Base-by-base conservation (phyloP, 1,140 invertebrate genomes). In the Ceratoteleas bidentatus region DNA sequence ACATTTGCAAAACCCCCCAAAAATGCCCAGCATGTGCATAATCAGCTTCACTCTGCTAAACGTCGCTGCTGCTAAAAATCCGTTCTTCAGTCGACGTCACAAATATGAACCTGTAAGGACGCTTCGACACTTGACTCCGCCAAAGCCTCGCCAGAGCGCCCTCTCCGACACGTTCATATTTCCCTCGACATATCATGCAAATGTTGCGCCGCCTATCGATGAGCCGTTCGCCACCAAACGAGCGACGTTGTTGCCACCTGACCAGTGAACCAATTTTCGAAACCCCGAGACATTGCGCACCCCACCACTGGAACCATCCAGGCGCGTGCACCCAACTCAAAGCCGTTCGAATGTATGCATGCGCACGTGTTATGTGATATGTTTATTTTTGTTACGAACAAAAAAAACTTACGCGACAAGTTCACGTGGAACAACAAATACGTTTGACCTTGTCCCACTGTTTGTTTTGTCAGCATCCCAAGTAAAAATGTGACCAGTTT, bases 1-100 rank as follows among this genome's bases (percentile, higher is more conserved):
- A n/a, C n/a, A n/a, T n/a, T n/a, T n/a, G n/a, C n/a, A n/a, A n/a
- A n/a, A n/a, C n/a, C n/a, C n/a, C n/a, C n/a, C n/a, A n/a, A n/a
- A n/a, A n/a, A n/a, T n/a, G n/a, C n/a, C n/a, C 32, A 72, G 78
- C 73, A 84, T 72, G 78, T 75, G 65, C 56, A 68, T 77, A 49
- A 70, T 56, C n/a, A 56, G 69, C 64, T 84, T 84, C 16, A 72
- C 14, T 62, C 58, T n/a, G n/a, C n/a, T n/a, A n/a, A 45, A 45
- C 38, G 47, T 78, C 60, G 16, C 50, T 78, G 15, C 40, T 56
- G 9, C 32, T 36, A 62, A 52, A n/a, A n/a, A n/a, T n/a, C 38
- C 15, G 15, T 50, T 60, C 58, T 6, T 70, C 50, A 47, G 13
- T 52, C 62, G 13, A 69, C 69, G 74, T 77, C 6, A 77, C 69